These are phyloP conservation scores for Sakesphorus luctuosus DNA, from an alignment of 2,113 vertebrate genomes.

Conservation along the genomic window DNA sequence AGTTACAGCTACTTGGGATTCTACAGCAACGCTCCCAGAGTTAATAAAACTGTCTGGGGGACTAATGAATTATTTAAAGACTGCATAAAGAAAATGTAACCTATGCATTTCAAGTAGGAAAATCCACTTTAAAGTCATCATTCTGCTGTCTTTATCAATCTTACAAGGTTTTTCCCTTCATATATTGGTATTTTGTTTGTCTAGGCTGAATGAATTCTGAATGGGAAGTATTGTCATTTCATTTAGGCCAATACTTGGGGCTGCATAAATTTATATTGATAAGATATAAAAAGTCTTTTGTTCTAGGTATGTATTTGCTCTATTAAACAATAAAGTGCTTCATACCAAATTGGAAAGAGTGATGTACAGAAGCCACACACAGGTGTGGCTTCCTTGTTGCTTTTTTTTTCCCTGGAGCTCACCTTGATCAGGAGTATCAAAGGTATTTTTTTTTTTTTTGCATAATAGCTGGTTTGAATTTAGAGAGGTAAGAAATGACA, in stretches of 20 bases:
- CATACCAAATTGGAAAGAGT: background rate
- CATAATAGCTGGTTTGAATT: background rate
- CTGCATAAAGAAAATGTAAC: conserved; percentile 75
- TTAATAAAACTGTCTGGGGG: conserved; percentile 76
- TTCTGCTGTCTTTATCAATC: conserved; percentile 72
- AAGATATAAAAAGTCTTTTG: background rate
- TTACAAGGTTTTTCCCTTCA: conserved; percentile 62
- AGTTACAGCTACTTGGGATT: conserved; percentile 71
- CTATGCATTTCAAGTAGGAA: conserved; percentile 76
- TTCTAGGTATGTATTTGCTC: background rate
- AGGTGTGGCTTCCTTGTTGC: background rate
- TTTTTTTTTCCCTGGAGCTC: background rate
- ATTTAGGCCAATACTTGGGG: conserved; percentile 32
- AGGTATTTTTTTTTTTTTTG: background rate
- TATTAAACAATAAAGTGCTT: conserved; percentile 20
- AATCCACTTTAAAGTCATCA: conserved; percentile 73
- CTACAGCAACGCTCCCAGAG: conserved; percentile 55
- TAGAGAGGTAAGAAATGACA: background rate
- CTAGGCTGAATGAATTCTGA: conserved; percentile 56
- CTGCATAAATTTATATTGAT: conserved; percentile 52
- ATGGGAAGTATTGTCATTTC: conserved; percentile 57
- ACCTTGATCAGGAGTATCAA: background rate
- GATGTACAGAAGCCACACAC: background rate
- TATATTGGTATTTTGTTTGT: conserved; percentile 71
- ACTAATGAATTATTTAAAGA: conserved; percentile 81